Evolutionary conservation across 92 coral and sea anemone genomes (phyloP), one percentile per base, ranked within the genome.

Genomic region (Porites cylindrica): DNA sequence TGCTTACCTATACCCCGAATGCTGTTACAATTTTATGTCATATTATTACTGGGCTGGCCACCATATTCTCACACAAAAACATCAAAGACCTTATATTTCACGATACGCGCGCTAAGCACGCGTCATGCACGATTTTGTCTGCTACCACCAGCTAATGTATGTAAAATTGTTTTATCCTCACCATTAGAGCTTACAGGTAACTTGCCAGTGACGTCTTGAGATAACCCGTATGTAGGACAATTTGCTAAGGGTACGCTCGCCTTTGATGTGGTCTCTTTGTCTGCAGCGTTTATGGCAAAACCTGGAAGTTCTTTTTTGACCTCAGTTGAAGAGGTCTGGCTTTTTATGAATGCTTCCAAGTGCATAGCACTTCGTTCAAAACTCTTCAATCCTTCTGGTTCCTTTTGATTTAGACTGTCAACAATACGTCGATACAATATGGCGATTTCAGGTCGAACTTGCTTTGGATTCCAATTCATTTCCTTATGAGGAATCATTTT

Each of bases 381-480:
- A 4, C 21, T 59, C 58, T 21, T 14, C 11, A 26, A 12, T 7
- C 23, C 13, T 23, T 8, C 51, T 20, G 66, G 65, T 26, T 13
- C 50, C 18, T 51, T 21, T 43, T 19, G 6, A 2, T 51, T n/a
- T 26, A 50, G 51, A 19, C 21, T 53, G 5, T 76, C 52, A 23
- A 76, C 51, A 7, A 76, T 76, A 13, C 66, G 19, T 18, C 12
- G 51, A 58, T 3, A 56, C 66, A 66, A 26, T 58, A 21, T 24
- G 19, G 14, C 12, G 21, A 58, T 47, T 76, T 76, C 67, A 76
- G 80, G 80, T 20, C 21, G 66, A 56, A 23, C 66, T 11, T 24
- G 51, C 51, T 56, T 76, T n/a, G 24, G 56, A 51, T 54, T 76
- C 80, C 80, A 20, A 21, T 26, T 54, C 8, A 76, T 54, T 20